Evolutionary conservation across 2,113 vertebrate genomes (phyloP).

Genomic region (Poicephalus meyeri): DNA sequence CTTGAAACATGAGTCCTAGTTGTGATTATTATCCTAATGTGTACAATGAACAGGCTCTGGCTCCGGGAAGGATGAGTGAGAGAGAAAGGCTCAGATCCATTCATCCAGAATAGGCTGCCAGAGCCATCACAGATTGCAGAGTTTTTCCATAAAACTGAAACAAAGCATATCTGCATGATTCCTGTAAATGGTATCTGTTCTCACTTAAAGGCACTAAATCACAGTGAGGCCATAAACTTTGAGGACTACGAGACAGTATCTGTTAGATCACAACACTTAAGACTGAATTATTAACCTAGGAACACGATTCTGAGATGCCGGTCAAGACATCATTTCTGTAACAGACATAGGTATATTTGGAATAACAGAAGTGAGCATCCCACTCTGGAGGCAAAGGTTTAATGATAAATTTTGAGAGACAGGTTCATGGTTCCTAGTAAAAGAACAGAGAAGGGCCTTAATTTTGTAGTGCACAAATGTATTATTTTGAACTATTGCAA

Average conservation of each 20-base stretch:
- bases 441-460: background rate
- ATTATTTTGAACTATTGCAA: background rate
- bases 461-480: background rate
- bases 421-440: accelerated
- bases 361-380: background rate
- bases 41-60: background rate
- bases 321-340: background rate
- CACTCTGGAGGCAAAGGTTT: background rate
- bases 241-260: background rate
- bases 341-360: background rate
- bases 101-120: background rate
- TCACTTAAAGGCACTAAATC: background rate
- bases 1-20: background rate
- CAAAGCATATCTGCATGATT: background rate
- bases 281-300: background rate
- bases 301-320: background rate
- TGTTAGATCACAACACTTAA: background rate
- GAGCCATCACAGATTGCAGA: background rate
- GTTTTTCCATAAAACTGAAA: background rate
- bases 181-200: background rate
- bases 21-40: background rate
- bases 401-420: background rate
- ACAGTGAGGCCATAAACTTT: background rate
- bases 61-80: background rate
- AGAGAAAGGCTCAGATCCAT: background rate